Base-by-base conservation (phyloP, 2,113 vertebrate genomes). In the Brachyhypopomus gauderio region DNA sequence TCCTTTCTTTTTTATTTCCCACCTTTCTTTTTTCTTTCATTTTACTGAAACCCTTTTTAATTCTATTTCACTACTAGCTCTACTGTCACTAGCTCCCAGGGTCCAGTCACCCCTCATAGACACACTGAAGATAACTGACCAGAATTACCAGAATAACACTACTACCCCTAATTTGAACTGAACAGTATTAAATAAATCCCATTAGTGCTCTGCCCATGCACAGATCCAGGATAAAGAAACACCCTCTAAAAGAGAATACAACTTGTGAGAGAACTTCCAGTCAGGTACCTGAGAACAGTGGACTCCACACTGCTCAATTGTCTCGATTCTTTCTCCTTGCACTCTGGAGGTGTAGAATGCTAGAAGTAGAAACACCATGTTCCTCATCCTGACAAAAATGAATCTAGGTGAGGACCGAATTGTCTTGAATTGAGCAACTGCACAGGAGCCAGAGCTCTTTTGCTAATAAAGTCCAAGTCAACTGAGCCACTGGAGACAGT, bases 281-380 rank as follows among this genome's bases (percentile, higher is more conserved):
- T 38, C 1, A 36, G 45, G 83, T 93, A 93, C 92, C 92, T 92
- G 80, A 80, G 89, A 88, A 75, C 92, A 93, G 11, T 63, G 79
- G 14, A 84, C 86, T 60, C 67, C 70, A 77, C 91, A 92, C 19
- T 25, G 56, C 1, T 86, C 64, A 71, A 90, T 91, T 83, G 82
- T 89, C 75, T 90, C 87, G 78, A 90, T 77, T 45, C n/a, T 76
- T 82, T 81, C 81, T 73, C 83, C 83, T 84, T 78, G 85, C 72
- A 6, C 52, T 84, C 83, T 72, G 81, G 23, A 64, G 77, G 19
- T 83, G 9, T 25, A 86, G 73, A 52, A 52, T 38, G 19, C 78
- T 58, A 88, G 23, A 55, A 91, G 34, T 58, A 89, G 66, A 23
- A 75, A 38, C 7, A 80, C 20, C 78, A 81, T 78, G n/a, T 83